Evolutionary conservation across 1,140 invertebrate genomes (phyloP).

Genomic region (Drosophila albomicans): DNA sequence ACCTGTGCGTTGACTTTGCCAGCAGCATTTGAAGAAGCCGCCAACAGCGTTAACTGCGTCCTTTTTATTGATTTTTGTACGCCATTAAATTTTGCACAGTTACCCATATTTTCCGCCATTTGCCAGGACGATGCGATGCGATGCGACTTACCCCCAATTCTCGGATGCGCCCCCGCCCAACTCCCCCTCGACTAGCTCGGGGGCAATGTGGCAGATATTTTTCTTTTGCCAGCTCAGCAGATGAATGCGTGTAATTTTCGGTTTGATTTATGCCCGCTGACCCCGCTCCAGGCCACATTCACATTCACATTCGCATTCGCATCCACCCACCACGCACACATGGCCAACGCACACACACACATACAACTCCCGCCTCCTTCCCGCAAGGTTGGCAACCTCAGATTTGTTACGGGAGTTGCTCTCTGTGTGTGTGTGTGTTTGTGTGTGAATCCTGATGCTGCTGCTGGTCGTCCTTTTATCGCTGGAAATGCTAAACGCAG

Average conservation of each 20-base stretch:
- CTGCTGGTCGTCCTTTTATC: constrained; percentile 63
- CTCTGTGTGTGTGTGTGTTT: neutral
- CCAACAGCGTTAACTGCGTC: constrained; percentile 43
- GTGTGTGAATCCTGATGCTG: constrained; percentile 39
- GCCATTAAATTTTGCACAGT: constrained; percentile 83
- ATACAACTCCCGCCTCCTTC: neutral
- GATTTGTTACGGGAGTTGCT: constrained; percentile 68
- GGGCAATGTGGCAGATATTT: constrained; percentile 80
- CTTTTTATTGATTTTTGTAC: constrained; percentile 78
- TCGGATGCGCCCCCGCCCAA: constrained; percentile 9
- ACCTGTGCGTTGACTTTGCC: constrained; percentile 17
- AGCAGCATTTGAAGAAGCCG: constrained; percentile 20
- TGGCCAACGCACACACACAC: constrained; percentile 38
- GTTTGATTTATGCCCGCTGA: constrained; percentile 83
- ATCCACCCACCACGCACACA: constrained; percentile 53
- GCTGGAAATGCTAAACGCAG: constrained; percentile 78
- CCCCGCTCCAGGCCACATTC: constrained; percentile 61
- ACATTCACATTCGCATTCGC: constrained; percentile 20
- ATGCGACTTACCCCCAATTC: constrained; percentile 50
- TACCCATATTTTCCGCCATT: constrained; percentile 83
- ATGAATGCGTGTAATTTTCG: constrained; percentile 84
- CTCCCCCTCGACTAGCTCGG: neutral
- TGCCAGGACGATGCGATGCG: constrained; percentile 30
- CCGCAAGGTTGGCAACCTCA: constrained; percentile 63
- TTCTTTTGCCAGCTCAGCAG: constrained; percentile 82